Percentiles rank a stretch among this genome's conserved stretches.
These are phyloP conservation scores for Apodemia duryi DNA, from an alignment of 2,888 invertebrate species.

Conservation along the genomic window DNA sequence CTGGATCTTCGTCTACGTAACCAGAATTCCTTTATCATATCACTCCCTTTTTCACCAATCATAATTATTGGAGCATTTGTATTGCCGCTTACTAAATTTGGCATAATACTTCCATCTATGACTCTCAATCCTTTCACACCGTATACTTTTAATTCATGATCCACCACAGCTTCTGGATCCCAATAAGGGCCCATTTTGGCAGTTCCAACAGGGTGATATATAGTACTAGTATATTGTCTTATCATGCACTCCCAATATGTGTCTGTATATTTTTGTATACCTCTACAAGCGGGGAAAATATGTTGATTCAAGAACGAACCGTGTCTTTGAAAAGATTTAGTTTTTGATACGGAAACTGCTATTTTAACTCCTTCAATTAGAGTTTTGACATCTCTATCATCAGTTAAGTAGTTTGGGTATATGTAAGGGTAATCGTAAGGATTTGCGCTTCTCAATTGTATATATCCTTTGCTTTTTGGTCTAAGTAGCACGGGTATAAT, in stretches of 20 bases:
- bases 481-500: slow-evolving; percentile 91
- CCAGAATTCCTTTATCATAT: slow-evolving; percentile 93
- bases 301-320: slow-evolving; percentile 85
- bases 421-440: slow-evolving; percentile 94
- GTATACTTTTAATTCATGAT: slow-evolving; percentile 87
- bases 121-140: slow-evolving; percentile 89
- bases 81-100: slow-evolving; percentile 90
- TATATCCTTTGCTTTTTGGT: slow-evolving; percentile 89
- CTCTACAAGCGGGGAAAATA: slow-evolving; percentile 88
- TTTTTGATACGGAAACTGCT: slow-evolving; percentile 87
- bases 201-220: slow-evolving; percentile 92
- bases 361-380: slow-evolving; percentile 93
- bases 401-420: slow-evolving; percentile 93
- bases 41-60: slow-evolving; percentile 94
- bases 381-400: slow-evolving; percentile 87
- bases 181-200: slow-evolving; percentile 94
- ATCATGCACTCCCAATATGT: slow-evolving; percentile 94
- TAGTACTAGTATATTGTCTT: slow-evolving; percentile 88
- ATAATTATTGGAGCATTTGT: slow-evolving; percentile 93
- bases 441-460: slow-evolving; percentile 89
- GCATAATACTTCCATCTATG: slow-evolving; percentile 93
- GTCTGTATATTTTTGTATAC: slow-evolving; percentile 84
- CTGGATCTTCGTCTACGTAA: slow-evolving; percentile 76
- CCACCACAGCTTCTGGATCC: slow-evolving; percentile 91
- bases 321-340: slow-evolving; percentile 86